Evolutionary conservation across 2,113 vertebrate genomes (phyloP), one percentile per base, ranked within the genome.

Genomic region (Camelus bactrianus): DNA sequence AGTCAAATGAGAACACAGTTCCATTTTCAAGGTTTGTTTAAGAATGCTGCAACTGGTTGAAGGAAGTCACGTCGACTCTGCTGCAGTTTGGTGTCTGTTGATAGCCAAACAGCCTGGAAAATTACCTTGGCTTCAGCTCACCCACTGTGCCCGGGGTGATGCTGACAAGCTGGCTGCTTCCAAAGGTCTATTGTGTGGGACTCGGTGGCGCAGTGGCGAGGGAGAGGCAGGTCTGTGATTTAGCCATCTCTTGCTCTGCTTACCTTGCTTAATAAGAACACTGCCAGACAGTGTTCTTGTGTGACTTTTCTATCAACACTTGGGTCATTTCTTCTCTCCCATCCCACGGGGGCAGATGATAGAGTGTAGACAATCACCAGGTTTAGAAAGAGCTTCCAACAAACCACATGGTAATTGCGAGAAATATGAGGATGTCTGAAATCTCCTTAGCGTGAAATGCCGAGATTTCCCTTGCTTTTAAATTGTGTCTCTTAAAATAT

Each of bases 41-140:
- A 97, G 92, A 97, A 95, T 93, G 95, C 97, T 97, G 82, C 97
- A 96, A 89, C 95, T 97, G 96, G 96, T 97, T 93, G 83, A 93
- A 96, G 96, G 95, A 95, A 97, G 92, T 97, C 95, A 76, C 32
- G 46, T 96, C 93, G 96, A 60, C 92, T 73, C 95, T 82, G 97
- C 97, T 95, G 96, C 95, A 94, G 86, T 92, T 97, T 76, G 90
- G 92, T 97, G 88, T 98, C 97, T 98, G 94, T 87, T 93, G 97
- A 96, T 91, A 96, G 95, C 79, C 93, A 87, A 93, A 94, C 94
- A 95, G 92, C 86, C 95, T 94, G 85, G 95, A 91, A 97, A 94
- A 97, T 96, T 90, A 84, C 94, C 86, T 93, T 95, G 90, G 91
- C 93, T 95, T 97, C 93, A 81, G 91, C 94, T 98, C 93, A 94